Conservation (phyloP, 2,113 vertebrate species). For the Podarcis cretensis region DNA sequence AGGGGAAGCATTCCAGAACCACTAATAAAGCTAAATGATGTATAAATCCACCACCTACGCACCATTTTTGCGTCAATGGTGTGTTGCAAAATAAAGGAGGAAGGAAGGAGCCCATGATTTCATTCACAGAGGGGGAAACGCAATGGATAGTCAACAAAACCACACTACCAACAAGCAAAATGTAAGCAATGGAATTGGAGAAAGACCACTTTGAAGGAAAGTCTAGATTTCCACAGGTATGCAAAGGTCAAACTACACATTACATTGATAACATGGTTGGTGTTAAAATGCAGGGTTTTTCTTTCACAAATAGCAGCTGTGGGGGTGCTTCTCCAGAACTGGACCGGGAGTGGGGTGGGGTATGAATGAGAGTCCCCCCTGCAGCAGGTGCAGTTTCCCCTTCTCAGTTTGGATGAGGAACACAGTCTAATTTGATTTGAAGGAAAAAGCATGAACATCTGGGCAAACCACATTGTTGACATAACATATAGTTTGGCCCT, state of each 20-base stretch:
- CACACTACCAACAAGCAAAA: not conserved
- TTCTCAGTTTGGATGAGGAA: no score
- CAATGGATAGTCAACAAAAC: not conserved
- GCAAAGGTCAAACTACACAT: not conserved
- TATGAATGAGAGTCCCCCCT: no score
- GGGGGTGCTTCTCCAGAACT: not conserved
- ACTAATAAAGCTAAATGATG: no score
- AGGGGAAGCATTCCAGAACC: no score
- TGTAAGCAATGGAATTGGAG: not conserved
- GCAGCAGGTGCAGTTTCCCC: no score
- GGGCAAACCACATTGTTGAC: not conserved
- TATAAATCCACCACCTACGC: no score
- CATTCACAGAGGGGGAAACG: not conserved
- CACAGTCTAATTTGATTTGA: not conserved
- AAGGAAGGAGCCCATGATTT: not conserved
- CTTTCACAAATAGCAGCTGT: no score
- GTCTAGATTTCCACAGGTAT: not conserved
- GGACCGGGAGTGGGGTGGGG: no score
- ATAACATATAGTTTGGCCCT: not conserved
- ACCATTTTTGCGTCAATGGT: no score
- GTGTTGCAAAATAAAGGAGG: no score
- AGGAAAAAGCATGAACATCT: not conserved
- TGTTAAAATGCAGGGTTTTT: no score
- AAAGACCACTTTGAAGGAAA: not conserved
- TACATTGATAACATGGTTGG: not conserved